These are phyloP conservation scores for Cantharis nigra DNA, from an alignment of 2,888 invertebrate genomes.

Conservation along the genomic window DNA sequence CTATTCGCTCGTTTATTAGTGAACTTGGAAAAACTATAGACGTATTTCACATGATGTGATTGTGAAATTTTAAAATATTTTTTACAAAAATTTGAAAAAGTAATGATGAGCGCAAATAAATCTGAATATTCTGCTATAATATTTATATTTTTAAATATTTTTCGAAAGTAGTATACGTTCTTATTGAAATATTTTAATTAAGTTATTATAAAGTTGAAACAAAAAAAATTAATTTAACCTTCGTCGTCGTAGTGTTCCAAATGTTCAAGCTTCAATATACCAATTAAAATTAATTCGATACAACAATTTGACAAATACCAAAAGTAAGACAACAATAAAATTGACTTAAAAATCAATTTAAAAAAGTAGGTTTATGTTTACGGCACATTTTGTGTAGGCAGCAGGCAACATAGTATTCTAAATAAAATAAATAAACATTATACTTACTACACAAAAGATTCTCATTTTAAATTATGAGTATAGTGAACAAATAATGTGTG, in stretches of 20 bases:
- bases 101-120: no score
- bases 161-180: no score
- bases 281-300: not conserved
- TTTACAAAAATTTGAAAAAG: no score
- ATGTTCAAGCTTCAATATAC: not conserved
- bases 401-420: not conserved
- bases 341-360: not conserved
- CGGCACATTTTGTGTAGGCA: not conserved
- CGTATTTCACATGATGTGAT: no score
- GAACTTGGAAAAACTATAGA: not conserved
- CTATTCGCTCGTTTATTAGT: not conserved
- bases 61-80: no score
- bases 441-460: not conserved
- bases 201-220: not conserved
- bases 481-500: not conserved
- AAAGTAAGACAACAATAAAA: slow-evolving; percentile 2
- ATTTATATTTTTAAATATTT: no score
- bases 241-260: not conserved
- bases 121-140: no score
- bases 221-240: not conserved
- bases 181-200: not conserved
- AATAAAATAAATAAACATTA: not conserved
- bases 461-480: not conserved
- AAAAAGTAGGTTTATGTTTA: slow-evolving; percentile 2
- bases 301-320: not conserved